Percentiles rank a stretch among this genome's conserved stretches.
These are phyloP conservation scores for Napeogenes sylphis DNA, from an alignment of 2,888 invertebrate genomes.

Conservation along the genomic window DNA sequence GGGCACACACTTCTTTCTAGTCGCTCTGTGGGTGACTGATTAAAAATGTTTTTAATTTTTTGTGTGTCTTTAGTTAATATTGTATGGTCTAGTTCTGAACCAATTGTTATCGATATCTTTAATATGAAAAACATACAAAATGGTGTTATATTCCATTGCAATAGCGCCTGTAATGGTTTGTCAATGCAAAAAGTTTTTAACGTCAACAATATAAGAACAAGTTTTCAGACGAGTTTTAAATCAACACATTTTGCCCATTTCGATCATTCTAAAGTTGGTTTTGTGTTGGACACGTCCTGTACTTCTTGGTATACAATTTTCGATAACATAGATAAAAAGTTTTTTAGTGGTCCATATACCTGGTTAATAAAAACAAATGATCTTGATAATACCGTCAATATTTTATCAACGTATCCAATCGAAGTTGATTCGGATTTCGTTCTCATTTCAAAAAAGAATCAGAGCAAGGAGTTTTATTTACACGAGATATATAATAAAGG, in stretches of 20 bases:
- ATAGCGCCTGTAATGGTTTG: slow-evolving; percentile 33
- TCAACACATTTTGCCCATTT: slow-evolving; percentile 27
- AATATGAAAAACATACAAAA: slow-evolving; percentile 50
- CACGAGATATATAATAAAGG: slow-evolving; percentile 78
- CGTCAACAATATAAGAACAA: slow-evolving; percentile 38
- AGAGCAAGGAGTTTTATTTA: slow-evolving; percentile 41
- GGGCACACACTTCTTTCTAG: too few species aligned
- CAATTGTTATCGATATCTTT: slow-evolving; percentile 47
- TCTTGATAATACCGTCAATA: slow-evolving; percentile 38
- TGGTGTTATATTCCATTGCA: slow-evolving; percentile 49
- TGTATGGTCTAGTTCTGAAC: slow-evolving; percentile 29
- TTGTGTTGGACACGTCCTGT: slow-evolving; percentile 52
- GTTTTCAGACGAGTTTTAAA: slow-evolving; percentile 26
- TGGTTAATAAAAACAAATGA: slow-evolving; percentile 59
- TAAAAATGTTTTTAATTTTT: slow-evolving; percentile 15
- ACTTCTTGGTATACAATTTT: slow-evolving; percentile 46
- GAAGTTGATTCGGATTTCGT: slow-evolving; percentile 70
- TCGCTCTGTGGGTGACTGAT: too few species aligned
- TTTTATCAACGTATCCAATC: slow-evolving; percentile 52
- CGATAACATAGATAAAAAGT: slow-evolving; percentile 32
- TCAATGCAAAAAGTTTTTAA: slow-evolving; percentile 43
- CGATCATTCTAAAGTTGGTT: slow-evolving; percentile 42
- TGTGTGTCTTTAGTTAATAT: slow-evolving; percentile 29
- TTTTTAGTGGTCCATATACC: slow-evolving; percentile 44
- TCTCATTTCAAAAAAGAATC: slow-evolving; percentile 40